Conservation (phyloP, 2,113 vertebrate genomes). For the Ctenomys sociabilis region DNA sequence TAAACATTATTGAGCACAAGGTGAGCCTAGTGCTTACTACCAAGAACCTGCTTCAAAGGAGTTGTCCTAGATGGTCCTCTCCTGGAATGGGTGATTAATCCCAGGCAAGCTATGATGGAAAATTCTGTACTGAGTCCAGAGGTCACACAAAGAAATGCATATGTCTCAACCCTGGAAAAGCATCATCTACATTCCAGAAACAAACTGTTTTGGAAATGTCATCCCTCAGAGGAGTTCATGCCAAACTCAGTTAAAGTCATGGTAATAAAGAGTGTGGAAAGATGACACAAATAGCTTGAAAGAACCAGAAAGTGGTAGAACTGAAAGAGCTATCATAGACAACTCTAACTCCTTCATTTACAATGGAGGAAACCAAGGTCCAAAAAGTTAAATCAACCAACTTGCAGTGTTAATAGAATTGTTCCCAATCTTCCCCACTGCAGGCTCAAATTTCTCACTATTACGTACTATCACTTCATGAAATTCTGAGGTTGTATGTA, state of each 20-base stretch:
- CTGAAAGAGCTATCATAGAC: background rate
- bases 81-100: slow-evolving; percentile 62
- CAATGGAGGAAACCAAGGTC: background rate
- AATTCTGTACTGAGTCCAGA: slow-evolving; percentile 70
- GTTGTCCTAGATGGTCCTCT: background rate
- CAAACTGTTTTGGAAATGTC: slow-evolving; percentile 80
- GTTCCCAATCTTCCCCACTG: background rate
- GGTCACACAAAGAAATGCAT: slow-evolving; percentile 81
- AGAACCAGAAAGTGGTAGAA: slow-evolving; percentile 38
- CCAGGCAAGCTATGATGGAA: slow-evolving; percentile 72
- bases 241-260: slow-evolving; percentile 79
- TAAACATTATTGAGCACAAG: slow-evolving; percentile 44
- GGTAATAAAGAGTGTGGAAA: slow-evolving; percentile 72
- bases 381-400: background rate
- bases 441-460: background rate
- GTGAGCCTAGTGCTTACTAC: slow-evolving; percentile 36
- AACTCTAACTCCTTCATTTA: background rate
- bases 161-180: slow-evolving; percentile 73
- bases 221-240: slow-evolving; percentile 77
- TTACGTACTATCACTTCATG: background rate
- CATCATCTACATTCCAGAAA: slow-evolving; percentile 76
- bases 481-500: background rate
- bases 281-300: slow-evolving; percentile 63
- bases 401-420: background rate
- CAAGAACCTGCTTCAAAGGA: slow-evolving; percentile 29